phyloP scores from a whole-genome alignment of 37 sponge, comb jelly and placozoan genomes.

The Beroe ovata region DNA sequence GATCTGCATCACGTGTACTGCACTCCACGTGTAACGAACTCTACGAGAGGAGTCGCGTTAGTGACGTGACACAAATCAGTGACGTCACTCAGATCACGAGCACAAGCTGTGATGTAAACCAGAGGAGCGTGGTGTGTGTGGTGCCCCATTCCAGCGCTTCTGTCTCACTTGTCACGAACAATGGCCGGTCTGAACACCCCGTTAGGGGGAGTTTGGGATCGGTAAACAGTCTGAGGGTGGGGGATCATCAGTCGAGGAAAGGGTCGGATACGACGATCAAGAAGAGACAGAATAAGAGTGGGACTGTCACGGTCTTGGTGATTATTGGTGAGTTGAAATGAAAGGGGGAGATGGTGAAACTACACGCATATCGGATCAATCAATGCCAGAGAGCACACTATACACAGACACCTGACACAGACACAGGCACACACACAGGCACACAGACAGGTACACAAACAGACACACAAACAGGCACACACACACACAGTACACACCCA shows the following conservation, averaged over 20 bases:
- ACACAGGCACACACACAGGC: too few species aligned
- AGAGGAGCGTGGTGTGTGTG: neutral
- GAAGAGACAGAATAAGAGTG: conserved; percentile 39
- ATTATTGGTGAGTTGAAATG: conserved; percentile 58
- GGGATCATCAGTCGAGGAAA: neutral
- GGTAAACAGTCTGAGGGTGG: conserved; percentile 1
- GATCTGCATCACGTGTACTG: too few species aligned
- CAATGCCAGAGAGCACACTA: too few species aligned
- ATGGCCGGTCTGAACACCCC: neutral
- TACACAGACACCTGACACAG: too few species aligned
- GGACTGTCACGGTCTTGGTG: conserved; percentile 31
- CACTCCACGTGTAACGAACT: too few species aligned
- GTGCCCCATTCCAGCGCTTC: neutral
- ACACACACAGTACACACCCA: too few species aligned
- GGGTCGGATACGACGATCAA: neutral
- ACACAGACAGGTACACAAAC: too few species aligned
- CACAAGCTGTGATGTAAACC: neutral
- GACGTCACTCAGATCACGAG: neutral
- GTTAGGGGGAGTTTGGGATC: neutral
- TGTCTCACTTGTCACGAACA: neutral
- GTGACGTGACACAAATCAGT: neutral
- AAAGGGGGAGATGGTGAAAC: too few species aligned
- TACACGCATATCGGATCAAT: neutral
- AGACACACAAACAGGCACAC: too few species aligned
- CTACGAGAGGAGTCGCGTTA: neutral